phyloP scores from a whole-genome alignment of 2,113 vertebrate species.

The Podarcis cretensis region DNA sequence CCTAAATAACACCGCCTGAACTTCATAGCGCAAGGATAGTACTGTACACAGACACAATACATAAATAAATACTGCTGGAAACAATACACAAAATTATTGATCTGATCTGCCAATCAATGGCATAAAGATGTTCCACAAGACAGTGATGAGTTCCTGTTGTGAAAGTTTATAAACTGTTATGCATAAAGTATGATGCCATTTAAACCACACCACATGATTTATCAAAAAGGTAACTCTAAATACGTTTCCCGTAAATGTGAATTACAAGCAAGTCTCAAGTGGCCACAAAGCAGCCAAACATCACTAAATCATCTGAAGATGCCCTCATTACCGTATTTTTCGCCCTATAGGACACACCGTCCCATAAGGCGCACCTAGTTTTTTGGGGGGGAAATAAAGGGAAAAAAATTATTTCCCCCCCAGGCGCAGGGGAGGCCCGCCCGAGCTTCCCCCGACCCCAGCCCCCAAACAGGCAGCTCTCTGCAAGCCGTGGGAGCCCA shows the following conservation, averaged over 20 bases:
- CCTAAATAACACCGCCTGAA: too few relatives aligned
- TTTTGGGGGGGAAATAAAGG: too few relatives aligned
- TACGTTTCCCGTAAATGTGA: neutral
- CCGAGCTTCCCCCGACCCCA: too few relatives aligned
- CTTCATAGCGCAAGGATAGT: neutral
- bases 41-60: neutral
- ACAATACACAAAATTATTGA: neutral
- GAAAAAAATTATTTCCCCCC: too few relatives aligned
- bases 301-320: neutral
- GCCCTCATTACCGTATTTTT: too few relatives aligned
- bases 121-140: neutral
- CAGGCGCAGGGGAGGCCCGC: too few relatives aligned
- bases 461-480: too few relatives aligned
- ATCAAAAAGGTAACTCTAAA: neutral
- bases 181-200: neutral
- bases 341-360: too few relatives aligned
- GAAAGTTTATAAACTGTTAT: neutral
- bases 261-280: neutral
- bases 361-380: too few relatives aligned
- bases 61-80: neutral
- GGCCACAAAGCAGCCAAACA: conserved; percentile 15
- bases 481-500: too few relatives aligned
- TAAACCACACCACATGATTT: neutral
- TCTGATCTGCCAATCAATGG: neutral
- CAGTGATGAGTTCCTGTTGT: neutral